A percentile compares a stretch with the other conserved stretches of the same genome.
Conservation (phyloP, 1,140 invertebrate genomes). For the Leptonema lineaticorne region DNA sequence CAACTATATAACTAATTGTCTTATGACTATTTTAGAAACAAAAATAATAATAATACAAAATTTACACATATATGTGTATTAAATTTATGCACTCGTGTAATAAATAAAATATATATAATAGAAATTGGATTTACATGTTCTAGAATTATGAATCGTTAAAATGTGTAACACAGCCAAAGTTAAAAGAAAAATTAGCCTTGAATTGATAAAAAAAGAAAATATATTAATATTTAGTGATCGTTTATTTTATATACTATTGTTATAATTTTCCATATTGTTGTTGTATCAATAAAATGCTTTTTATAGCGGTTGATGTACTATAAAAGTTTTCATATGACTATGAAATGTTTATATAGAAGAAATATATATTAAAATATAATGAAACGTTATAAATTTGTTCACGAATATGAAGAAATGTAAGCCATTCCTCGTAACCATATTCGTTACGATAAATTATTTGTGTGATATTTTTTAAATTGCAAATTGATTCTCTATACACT, state of each 20-base stretch:
- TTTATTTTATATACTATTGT: neutral
- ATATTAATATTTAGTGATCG: neutral
- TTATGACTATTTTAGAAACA: too few relatives aligned
- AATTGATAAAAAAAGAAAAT: neutral
- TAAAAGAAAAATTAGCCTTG: constrained; percentile 3
- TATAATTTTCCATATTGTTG: neutral
- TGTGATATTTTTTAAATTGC: constrained; percentile 18
- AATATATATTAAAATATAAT: neutral
- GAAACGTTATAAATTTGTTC: neutral
- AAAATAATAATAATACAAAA: too few relatives aligned
- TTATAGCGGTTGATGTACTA: neutral
- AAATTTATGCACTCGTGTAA: neutral
- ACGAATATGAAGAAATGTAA: neutral
- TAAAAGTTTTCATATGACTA: neutral
- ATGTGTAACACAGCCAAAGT: neutral
- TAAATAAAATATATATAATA: constrained; percentile 1
- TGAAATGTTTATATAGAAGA: neutral
- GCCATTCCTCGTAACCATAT: neutral
- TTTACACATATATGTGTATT: too few relatives aligned
- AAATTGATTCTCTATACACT: neutral
- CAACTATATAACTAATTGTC: too few relatives aligned
- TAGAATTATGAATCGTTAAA: neutral
- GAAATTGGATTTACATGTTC: neutral
- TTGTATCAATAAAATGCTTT: neutral
- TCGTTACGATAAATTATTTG: constrained; percentile 3